Conservation (phyloP, 2,888 invertebrate genomes). For the Apomyelois bistriatella region DNA sequence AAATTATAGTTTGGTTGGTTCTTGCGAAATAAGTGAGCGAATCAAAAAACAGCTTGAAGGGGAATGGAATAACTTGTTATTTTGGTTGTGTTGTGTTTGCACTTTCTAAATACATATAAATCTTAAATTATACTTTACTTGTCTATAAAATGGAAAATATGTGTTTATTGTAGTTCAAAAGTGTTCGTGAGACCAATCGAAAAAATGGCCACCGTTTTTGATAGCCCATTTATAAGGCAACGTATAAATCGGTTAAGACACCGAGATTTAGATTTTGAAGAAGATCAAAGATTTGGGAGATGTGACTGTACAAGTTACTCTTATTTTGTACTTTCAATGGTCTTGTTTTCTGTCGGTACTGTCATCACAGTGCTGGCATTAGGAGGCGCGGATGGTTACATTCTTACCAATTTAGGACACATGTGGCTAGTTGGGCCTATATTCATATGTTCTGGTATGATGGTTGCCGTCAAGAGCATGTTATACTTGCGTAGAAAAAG, state of each 20-base stretch:
- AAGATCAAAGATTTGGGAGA: slow-evolving; percentile 81
- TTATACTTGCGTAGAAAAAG: slow-evolving; percentile 82
- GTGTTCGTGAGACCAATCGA: slow-evolving; percentile 26
- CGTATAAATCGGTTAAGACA: slow-evolving; percentile 80
- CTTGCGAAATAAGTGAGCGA: not conserved
- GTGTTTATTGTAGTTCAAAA: slow-evolving; percentile 31
- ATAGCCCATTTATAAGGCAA: slow-evolving; percentile 81
- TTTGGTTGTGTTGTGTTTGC: slow-evolving; percentile 24
- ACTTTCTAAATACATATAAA: slow-evolving; percentile 26
- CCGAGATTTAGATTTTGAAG: slow-evolving; percentile 80
- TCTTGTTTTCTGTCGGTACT: slow-evolving; percentile 82
- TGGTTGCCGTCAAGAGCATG: slow-evolving; percentile 85
- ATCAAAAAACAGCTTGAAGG: not conserved
- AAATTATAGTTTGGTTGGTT: not conserved
- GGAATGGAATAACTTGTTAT: slow-evolving; percentile 32
- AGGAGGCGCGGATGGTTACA: slow-evolving; percentile 81
- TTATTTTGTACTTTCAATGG: slow-evolving; percentile 81
- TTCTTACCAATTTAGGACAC: slow-evolving; percentile 81
- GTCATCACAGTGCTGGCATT: slow-evolving; percentile 82
- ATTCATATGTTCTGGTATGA: slow-evolving; percentile 84
- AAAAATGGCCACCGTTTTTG: slow-evolving; percentile 82
- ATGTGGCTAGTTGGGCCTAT: slow-evolving; percentile 85
- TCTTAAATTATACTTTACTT: not conserved
- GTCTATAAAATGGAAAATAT: slow-evolving; percentile 16
- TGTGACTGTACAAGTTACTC: slow-evolving; percentile 84